Evolutionary conservation across 2,113 vertebrate species (phyloP), one percentile per base, ranked within the genome.

Genomic region (Haplotaxodon microlepis): DNA sequence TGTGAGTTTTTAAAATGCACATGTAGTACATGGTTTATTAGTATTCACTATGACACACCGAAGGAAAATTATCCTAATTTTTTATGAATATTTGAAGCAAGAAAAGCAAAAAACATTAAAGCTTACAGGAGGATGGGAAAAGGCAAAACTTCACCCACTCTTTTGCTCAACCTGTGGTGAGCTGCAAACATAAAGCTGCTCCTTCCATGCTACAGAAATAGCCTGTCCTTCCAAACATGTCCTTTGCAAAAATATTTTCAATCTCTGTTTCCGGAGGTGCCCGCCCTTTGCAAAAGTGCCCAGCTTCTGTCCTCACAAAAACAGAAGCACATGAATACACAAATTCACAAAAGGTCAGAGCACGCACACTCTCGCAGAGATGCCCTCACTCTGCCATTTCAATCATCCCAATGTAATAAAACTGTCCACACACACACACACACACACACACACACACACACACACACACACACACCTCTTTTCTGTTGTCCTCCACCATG

Each of bases 401-500:
- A 81, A 83, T 88, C 71, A 85, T 83, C 19, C 4, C 13, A 8
- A 4, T 47, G 50, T 19, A 83, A 78, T 87, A 66, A 84, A 92
- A 76, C 50, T 21, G 76, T 73, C 86, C 82, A 42, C 61, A 16
- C 88, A 82, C 98, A 31, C 31, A 31, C 34, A 36, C 34, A 34
- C 98, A 99, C 42, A 53, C 61, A 16, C 88, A 53, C 98, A 31
- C 31, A 31, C 82, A 42, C 61, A 16, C 88, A 82, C 98, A 31
- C 31, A 31, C 34, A 36, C 34, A 34, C 98, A 99, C 42, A 53
- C 61, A 16, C 88, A 53, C 98, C 97, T 99, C 96, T 88, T 96
- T 98, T 2, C 96, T 96, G 1, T 71, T 95, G 4, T 99, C 98
- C 82, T 97, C 96, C 78, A 97, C 89, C 89, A 98, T 81, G 78